Base-by-base conservation (phyloP, 2,888 invertebrate genomes). In the Oligia strigilis region DNA sequence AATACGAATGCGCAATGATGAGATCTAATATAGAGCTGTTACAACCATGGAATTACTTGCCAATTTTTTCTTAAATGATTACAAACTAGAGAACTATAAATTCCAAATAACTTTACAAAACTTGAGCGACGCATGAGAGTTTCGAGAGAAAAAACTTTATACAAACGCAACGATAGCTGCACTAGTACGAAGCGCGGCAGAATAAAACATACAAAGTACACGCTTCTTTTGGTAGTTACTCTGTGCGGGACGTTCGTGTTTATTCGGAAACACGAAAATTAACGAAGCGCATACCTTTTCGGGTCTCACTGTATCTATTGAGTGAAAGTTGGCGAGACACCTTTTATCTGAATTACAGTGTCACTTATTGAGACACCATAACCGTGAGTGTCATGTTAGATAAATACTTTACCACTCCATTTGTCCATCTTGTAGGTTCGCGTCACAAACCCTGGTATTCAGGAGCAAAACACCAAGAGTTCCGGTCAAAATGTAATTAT, bases 381-480 rank as follows among this genome's bases (percentile, higher is more conserved):
- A 67, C 49, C 29, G 11, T 70, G 13, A 29, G n/a, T 69, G 13
- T 29, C 49, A 29, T 69, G 0, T 49, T 46, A 49, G 4, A 75
- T 36, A 49, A 19, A 13, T 52, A 49, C 40, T 64, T 64, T 64
- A 77, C 23, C 9, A 17, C n/a, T 23, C 65, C 19, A 29, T 78
- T 58, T 80, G 62, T 80, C 78, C 77, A 77, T 77, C 69, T 80
- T 81, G 80, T 81, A 81, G 85, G 80, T 85, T n/a, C 80, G 80
- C 46, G 80, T 80, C 52, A 80, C 80, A 83, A 80, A 80, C 19
- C 78, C 84, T 69, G 80, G 36, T 67, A 80, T 17, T 62, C 80
- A 80, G 84, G 80, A 80, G 67, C 62, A 80, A 78, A 80, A 62
- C 79, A 84, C 62, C 78, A 84, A 84, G 84, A 84, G 80, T 84